Conservation (phyloP, 1,140 invertebrate species). For the Pemphigus obesinymphae region DNA sequence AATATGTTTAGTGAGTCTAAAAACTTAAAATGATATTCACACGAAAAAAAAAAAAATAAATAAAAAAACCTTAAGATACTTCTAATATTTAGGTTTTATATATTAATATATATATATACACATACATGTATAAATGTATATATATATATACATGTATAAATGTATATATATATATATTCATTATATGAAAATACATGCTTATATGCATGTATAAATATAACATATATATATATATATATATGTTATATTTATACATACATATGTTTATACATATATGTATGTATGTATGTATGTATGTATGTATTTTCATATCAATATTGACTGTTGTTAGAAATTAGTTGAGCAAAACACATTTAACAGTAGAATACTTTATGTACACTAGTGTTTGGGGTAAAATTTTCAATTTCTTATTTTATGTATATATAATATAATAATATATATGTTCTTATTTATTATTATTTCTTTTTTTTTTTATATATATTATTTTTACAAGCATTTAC, state of each 20-base stretch:
- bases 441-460: conserved; percentile 1
- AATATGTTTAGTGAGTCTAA: conserved; percentile 26
- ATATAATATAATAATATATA: conserved; percentile 5
- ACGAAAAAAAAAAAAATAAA: conserved; percentile 31
- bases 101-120: background rate
- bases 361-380: conserved; percentile 39
- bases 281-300: background rate
- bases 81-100: conserved; percentile 10
- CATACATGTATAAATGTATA: background rate
- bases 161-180: background rate
- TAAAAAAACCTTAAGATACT: conserved; percentile 15
- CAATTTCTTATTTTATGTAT: background rate
- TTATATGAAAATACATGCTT: too few relatives aligned
- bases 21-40: conserved; percentile 32
- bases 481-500: conserved; percentile 14
- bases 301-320: conserved; percentile 25
- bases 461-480: background rate
- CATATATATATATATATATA: background rate
- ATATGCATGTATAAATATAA: too few relatives aligned
- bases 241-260: background rate
- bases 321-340: conserved; percentile 41
- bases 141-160: background rate
- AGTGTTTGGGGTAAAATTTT: conserved; percentile 23
- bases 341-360: conserved; percentile 39
- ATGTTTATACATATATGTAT: background rate